phyloP scores from a whole-genome alignment of 2,113 vertebrate genomes.

The Alligator sinensis region DNA sequence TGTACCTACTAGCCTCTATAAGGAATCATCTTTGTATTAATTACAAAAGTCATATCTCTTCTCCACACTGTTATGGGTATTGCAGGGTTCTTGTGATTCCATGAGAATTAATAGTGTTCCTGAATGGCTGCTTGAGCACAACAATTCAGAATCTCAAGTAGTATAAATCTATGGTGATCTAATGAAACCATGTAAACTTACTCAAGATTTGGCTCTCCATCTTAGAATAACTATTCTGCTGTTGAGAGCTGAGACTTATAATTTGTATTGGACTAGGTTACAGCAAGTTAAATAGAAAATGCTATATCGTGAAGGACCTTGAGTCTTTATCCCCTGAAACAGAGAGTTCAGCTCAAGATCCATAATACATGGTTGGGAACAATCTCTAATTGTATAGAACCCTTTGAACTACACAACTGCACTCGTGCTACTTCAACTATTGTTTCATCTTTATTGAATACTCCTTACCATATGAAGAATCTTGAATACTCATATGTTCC shows the following conservation, averaged over 20 bases:
- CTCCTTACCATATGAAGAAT: background rate
- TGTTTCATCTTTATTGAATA: background rate
- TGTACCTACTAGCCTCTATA: background rate
- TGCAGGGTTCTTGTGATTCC: background rate
- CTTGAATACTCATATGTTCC: background rate
- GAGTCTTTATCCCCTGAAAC: background rate
- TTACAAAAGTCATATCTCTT: background rate
- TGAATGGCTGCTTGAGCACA: background rate
- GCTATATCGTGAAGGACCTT: background rate
- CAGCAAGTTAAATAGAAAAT: background rate
- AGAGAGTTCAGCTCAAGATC: background rate
- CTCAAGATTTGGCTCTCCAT: background rate
- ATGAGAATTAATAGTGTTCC: background rate
- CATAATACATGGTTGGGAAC: background rate
- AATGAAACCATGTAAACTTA: background rate
- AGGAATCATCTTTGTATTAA: background rate
- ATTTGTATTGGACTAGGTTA: background rate
- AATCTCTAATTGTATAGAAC: background rate
- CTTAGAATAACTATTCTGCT: background rate
- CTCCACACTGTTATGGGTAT: background rate
- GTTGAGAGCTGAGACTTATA: background rate
- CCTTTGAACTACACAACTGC: background rate
- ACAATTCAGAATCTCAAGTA: background rate
- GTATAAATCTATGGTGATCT: background rate
- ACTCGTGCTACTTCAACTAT: background rate